Percentiles rank a stretch among this genome's conserved stretches.
Evolutionary conservation across 2,797 vertebrate genomes (phyloP).

Genomic region (Echiichthys vipera): DNA sequence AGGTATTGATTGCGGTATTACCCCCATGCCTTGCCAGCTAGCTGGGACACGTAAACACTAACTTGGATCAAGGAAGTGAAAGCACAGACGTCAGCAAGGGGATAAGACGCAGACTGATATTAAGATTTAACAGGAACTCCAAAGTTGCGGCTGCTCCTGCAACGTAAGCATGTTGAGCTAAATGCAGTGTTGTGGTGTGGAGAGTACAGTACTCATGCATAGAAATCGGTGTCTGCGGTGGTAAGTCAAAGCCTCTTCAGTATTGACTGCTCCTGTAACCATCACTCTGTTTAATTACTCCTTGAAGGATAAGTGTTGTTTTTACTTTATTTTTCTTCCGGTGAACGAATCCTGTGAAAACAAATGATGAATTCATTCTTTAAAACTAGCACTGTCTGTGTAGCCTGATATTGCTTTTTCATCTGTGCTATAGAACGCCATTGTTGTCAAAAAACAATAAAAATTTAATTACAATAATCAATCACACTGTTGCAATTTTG

Average conservation of each 20-base stretch:
- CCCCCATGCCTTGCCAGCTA: neutral
- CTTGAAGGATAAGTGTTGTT: neutral
- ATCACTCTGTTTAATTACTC: neutral
- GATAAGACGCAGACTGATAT: constrained; percentile 19
- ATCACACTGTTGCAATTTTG: neutral
- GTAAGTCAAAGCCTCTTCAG: constrained; percentile 6
- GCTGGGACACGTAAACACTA: constrained; percentile 42
- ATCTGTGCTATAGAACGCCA: neutral
- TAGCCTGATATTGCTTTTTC: neutral
- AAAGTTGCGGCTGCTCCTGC: constrained; percentile 17
- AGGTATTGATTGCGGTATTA: constrained; percentile 22
- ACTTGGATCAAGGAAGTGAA: constrained; percentile 39
- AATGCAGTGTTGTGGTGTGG: neutral
- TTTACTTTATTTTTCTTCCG: neutral
- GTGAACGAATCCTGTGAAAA: neutral
- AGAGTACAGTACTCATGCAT: neutral
- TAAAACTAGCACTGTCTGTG: neutral
- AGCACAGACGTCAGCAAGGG: constrained; percentile 36
- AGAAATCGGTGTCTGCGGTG: neutral
- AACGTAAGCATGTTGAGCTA: constrained; percentile 18
- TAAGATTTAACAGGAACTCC: constrained; percentile 15
- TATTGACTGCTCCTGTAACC: neutral
- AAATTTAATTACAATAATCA: neutral
- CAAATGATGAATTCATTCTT: neutral
- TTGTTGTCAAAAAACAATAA: neutral